Percentiles rank a stretch among this genome's conserved stretches.
These are phyloP conservation scores for Chydorus sphaericus DNA, from an alignment of 2,888 invertebrate species.

Conservation along the genomic window DNA sequence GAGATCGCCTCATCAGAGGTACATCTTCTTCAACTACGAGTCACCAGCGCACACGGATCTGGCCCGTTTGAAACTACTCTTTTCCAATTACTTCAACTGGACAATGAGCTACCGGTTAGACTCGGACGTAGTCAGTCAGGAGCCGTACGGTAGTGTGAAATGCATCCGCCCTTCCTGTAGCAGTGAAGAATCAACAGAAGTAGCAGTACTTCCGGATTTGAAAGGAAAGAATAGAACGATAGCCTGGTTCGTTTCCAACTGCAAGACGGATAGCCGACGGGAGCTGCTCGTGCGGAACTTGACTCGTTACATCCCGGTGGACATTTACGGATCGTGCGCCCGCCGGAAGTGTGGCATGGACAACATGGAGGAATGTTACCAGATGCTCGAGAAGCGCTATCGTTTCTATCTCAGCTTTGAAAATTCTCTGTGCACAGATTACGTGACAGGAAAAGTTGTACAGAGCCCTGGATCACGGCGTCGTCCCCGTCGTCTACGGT, in stretches of 20 bases:
- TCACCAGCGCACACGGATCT: not conserved
- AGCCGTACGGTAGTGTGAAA: not conserved
- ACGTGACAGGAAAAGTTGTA: not conserved
- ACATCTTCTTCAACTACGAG: conserved; percentile 5
- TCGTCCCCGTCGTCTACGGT: not conserved
- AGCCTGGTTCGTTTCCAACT: conserved; percentile 10
- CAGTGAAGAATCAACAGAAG: not conserved
- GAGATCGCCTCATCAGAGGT: not conserved
- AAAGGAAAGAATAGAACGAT: not conserved
- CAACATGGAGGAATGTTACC: not conserved
- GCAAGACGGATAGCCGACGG: not conserved
- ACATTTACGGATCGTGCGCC: conserved; percentile 14
- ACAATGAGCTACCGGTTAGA: not conserved
- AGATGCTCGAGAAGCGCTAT: not conserved
- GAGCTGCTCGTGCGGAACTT: conserved; percentile 1
- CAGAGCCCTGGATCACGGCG: not conserved
- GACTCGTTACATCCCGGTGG: conserved; percentile 8
- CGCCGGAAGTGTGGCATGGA: not conserved
- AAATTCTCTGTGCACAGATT: not conserved
- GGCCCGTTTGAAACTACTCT: not conserved
- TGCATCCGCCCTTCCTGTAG: not conserved
- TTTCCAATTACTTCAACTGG: not conserved
- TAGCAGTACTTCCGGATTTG: not conserved
- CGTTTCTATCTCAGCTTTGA: not conserved
- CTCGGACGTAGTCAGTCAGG: not conserved